A percentile compares a stretch with the other conserved stretches of the same genome.
Evolutionary conservation across 2,797 vertebrate genomes (phyloP).

Genomic region (Coreius guichenoti): DNA sequence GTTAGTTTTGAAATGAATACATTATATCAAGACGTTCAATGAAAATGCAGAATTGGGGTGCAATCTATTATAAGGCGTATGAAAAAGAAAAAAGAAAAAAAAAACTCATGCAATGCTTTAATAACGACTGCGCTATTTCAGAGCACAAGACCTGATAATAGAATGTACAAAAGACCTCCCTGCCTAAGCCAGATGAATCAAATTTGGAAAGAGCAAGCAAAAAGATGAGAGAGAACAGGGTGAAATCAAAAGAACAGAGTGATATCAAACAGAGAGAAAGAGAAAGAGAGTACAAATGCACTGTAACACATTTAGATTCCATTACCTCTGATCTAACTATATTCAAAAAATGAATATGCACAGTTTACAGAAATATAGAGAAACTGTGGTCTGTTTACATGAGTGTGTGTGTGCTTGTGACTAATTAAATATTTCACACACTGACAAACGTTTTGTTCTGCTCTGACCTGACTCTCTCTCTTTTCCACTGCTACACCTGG

Average conservation of each 20-base stretch:
- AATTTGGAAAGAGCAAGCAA: conserved; percentile 19
- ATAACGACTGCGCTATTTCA: conserved; percentile 1
- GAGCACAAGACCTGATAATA: conserved; percentile 34
- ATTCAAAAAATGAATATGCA: background rate
- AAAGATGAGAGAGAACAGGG: conserved; percentile 34
- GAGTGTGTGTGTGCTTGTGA: conserved; percentile 32
- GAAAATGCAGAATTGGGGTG: conserved; percentile 10
- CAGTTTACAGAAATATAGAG: conserved; percentile 7
- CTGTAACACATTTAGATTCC: background rate
- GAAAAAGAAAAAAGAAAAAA: background rate
- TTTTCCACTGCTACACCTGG: conserved; percentile 35
- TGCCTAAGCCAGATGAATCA: conserved; percentile 29
- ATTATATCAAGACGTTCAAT: background rate
- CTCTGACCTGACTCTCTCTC: conserved; percentile 24
- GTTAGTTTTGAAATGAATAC: conserved; percentile 19
- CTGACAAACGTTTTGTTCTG: conserved; percentile 40
- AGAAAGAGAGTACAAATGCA: background rate
- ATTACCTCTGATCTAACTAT: conserved; percentile 23
- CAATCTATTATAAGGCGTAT: background rate
- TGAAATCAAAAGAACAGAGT: conserved; percentile 11
- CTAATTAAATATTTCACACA: conserved; percentile 53
- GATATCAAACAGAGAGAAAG: conserved; percentile 25
- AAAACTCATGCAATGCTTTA: background rate
- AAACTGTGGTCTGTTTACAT: conserved; percentile 11
- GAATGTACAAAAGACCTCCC: conserved; percentile 35